Conservation (phyloP, 2,888 invertebrate genomes). For the Tuberolachnus salignus region DNA sequence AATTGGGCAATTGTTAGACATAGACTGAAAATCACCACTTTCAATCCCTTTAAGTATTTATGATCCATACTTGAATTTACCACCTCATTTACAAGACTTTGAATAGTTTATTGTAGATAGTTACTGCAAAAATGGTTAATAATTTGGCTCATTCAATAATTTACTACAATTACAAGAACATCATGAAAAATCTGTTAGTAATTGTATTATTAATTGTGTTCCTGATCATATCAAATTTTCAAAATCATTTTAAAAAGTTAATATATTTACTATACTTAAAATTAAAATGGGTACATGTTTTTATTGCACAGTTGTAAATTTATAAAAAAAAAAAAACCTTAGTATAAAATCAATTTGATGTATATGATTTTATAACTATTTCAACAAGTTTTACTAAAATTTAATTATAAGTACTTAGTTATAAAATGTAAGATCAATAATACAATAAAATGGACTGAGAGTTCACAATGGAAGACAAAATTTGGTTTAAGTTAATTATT, state of each 20-base stretch:
- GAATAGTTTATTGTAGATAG: too few species aligned
- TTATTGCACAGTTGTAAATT: background rate
- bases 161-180: too few species aligned
- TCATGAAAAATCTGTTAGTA: too few species aligned
- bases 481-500: conserved; percentile 2
- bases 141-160: too few species aligned
- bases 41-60: too few species aligned
- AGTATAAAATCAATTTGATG: background rate
- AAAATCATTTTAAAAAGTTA: background rate
- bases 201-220: too few species aligned
- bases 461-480: conserved; percentile 25
- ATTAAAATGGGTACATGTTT: background rate
- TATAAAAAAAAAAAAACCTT: background rate
- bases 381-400: conserved; percentile 9
- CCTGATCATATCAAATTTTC: too few species aligned
- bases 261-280: background rate
- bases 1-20: too few species aligned
- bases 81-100: too few species aligned
- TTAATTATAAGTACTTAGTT: conserved; percentile 22
- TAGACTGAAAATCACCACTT: too few species aligned
- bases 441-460: conserved; percentile 17
- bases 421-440: conserved; percentile 28
- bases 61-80: too few species aligned
- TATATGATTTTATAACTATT: conserved; percentile 21
- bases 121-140: too few species aligned